phyloP scores from a whole-genome alignment of 2,888 invertebrate species.

The Drosophila rellima region DNA sequence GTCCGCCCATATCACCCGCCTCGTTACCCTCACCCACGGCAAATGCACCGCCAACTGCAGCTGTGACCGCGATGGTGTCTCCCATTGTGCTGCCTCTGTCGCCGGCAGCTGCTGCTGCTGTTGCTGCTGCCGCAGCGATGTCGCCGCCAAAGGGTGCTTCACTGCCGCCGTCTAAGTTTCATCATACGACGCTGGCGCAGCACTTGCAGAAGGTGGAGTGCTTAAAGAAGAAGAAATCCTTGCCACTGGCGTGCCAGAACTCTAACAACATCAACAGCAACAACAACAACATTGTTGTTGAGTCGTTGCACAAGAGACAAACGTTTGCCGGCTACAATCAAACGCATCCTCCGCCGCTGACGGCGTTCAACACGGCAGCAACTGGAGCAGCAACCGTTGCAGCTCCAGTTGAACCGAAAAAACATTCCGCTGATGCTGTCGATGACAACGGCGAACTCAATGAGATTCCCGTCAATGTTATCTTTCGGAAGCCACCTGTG shows the following conservation, averaged over 20 bases:
- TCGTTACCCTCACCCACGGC: conserved; percentile 72
- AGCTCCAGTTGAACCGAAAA: conserved; percentile 40
- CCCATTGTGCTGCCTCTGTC: conserved; percentile 74
- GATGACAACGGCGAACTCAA: conserved; percentile 80
- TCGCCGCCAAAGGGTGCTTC: conserved; percentile 68
- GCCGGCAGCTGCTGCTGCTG: conserved; percentile 45
- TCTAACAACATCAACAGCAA: conserved; percentile 37
- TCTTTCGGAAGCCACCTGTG: conserved; percentile 79
- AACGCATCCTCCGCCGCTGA: conserved; percentile 72
- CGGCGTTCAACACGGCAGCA: conserved; percentile 55
- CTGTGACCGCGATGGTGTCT: conserved; percentile 74
- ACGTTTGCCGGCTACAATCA: conserved; percentile 42
- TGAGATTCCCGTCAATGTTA: conserved; percentile 85
- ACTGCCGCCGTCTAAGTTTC: conserved; percentile 84
- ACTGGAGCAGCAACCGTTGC: conserved; percentile 18
- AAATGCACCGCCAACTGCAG: conserved; percentile 56
- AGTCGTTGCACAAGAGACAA: conserved; percentile 44
- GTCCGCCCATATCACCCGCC: conserved; percentile 77
- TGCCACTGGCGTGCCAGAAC: conserved; percentile 65
- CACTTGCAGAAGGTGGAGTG: conserved; percentile 84
- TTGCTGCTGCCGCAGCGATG: conserved; percentile 38
- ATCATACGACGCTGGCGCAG: conserved; percentile 84
- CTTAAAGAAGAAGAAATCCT: conserved; percentile 78
- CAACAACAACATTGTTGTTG: conserved; percentile 27
- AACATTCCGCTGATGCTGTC: conserved; percentile 82